phyloP scores from a whole-genome alignment of 2,888 invertebrate genomes.

The Orchesella flavescens region DNA sequence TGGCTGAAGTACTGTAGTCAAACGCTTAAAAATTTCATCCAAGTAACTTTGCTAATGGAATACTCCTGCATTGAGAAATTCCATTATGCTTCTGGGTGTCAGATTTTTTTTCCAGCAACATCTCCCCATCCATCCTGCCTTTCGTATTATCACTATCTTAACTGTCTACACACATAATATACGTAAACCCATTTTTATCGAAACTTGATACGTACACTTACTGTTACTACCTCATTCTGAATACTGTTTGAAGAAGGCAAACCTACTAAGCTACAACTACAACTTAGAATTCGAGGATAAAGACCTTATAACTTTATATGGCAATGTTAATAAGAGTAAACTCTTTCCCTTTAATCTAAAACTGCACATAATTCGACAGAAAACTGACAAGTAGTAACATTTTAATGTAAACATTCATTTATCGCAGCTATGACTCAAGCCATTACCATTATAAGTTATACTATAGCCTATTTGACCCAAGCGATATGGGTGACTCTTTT shows the following conservation, averaged over 20 bases:
- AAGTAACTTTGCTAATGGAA: conserved; percentile 34
- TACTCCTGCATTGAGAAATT: conserved; percentile 16
- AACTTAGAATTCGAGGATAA: too few relatives aligned
- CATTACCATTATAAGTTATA: conserved; percentile 25
- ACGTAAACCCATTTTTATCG: conserved; percentile 5
- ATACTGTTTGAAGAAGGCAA: background rate
- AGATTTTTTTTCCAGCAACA: conserved; percentile 15
- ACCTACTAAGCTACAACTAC: background rate
- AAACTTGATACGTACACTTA: conserved; percentile 3
- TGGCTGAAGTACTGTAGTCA: background rate
- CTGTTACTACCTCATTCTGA: background rate
- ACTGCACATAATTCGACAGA: conserved; percentile 1
- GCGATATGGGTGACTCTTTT: conserved; percentile 31
- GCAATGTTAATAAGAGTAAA: background rate
- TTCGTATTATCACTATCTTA: conserved; percentile 4
- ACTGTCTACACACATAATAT: background rate
- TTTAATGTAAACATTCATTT: conserved; percentile 45
- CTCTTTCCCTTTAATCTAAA: background rate
- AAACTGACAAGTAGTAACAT: conserved; percentile 18
- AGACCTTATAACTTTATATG: conserved; percentile 1
- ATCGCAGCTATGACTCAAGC: conserved; percentile 22
- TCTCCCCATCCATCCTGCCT: background rate
- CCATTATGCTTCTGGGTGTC: conserved; percentile 22
- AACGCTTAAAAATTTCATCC: conserved; percentile 16
- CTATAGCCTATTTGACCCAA: conserved; percentile 41